Base-by-base conservation (phyloP, 1,140 invertebrate genomes). In the Eueides isabella region DNA sequence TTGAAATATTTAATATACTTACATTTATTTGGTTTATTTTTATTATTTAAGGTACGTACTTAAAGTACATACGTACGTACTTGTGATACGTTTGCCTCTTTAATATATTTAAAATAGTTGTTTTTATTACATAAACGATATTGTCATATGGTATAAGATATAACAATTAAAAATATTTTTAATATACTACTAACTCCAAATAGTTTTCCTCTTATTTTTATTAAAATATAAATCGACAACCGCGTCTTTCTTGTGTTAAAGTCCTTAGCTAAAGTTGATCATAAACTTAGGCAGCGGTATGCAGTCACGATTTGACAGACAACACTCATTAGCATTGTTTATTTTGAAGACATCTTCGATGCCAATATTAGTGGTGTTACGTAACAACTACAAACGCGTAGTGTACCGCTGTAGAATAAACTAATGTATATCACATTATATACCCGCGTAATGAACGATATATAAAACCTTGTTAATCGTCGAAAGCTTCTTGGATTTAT, bases 271-370 rank as follows among this genome's bases (percentile, higher is more conserved):
- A 30, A 69, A 35, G 61, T 70, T 72, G 65, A 77, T 65, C 61
- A 72, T 71, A 48, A 61, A 76, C 61, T 67, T 67, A 30, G 71
- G 69, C 70, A 72, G 72, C 80, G 73, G 69, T 74, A 71, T 75
- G 64, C 80, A 83, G 85, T 91, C 86, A 89, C 83, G 86, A 85
- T 84, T 87, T 89, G 88, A 92, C 82, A 85, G 90, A 87, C 86
- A 88, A 84, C 82, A 82, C 82, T 89, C 86, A 90, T 92, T 90
- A 91, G 81, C 72, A 85, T 90, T 91, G 85, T 91, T 89, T 89
- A 84, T 85, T 88, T 88, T 84, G 77, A 80, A 79, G 79, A 80
- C 72, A 69, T 75, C 78, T 64, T 65, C 30, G 41, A 61, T 69
- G 55, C 38, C 48, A 61, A 69, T 38, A 70, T 70, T 70, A 19